Evolutionary conservation across 2,888 invertebrate species (phyloP).

Genomic region (Catotricha subobsoleta): DNA sequence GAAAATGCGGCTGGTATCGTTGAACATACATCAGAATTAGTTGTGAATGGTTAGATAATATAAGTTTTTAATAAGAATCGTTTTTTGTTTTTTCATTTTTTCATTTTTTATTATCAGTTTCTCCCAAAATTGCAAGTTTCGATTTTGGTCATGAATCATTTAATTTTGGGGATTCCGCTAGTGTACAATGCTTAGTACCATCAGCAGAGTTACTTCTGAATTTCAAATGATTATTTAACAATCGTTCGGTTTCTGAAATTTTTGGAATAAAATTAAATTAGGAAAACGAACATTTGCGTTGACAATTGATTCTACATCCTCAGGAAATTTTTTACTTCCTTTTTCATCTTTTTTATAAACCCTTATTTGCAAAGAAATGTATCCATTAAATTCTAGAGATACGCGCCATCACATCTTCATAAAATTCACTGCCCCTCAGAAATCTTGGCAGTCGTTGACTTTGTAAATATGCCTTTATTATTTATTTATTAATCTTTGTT

Average conservation of each 20-base stretch:
- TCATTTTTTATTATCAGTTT: constrained; percentile 46
- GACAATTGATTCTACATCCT: constrained; percentile 44
- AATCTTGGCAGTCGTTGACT: too few relatives aligned
- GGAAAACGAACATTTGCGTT: constrained; percentile 41
- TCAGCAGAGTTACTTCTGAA: constrained; percentile 50
- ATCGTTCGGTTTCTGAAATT: constrained; percentile 20
- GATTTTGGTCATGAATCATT: constrained; percentile 54
- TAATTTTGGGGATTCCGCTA: constrained; percentile 52
- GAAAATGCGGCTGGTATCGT: constrained; percentile 53
- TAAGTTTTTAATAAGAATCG: not conserved
- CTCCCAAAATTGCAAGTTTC: constrained; percentile 60
- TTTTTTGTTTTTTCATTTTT: too few relatives aligned
- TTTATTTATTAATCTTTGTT: too few relatives aligned
- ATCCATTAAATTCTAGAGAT: too few relatives aligned
- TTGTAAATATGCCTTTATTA: too few relatives aligned
- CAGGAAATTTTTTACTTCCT: too few relatives aligned
- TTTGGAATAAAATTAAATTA: constrained; percentile 23
- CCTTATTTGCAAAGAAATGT: too few relatives aligned
- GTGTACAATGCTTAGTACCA: constrained; percentile 49
- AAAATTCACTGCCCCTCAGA: too few relatives aligned
- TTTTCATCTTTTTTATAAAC: too few relatives aligned
- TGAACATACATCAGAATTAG: constrained; percentile 48
- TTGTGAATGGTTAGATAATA: constrained; percentile 47
- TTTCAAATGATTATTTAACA: constrained; percentile 42
- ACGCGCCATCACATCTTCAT: constrained; percentile 46